A percentile compares a stretch with the other conserved stretches of the same genome.
These are phyloP conservation scores for Graptemys geographica DNA, from an alignment of 2,797 vertebrate genomes.

Conservation along the genomic window DNA sequence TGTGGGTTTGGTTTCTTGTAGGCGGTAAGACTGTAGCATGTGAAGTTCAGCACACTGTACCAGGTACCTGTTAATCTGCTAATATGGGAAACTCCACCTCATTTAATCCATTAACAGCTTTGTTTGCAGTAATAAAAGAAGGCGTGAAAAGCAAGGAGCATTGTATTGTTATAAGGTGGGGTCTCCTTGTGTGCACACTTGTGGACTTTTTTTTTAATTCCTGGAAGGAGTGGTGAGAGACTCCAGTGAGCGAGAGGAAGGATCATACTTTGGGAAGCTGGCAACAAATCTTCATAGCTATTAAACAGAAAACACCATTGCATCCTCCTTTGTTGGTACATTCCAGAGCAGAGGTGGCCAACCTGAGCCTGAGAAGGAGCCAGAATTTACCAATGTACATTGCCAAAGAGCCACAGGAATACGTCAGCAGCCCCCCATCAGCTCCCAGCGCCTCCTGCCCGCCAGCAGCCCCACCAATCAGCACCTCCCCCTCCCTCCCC, in stretches of 20 bases:
- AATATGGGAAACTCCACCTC: accelerated
- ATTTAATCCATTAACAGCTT: background rate
- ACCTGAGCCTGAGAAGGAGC: too few relatives aligned
- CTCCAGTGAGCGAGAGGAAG: background rate
- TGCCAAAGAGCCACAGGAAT: too few relatives aligned
- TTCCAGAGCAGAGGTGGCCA: background rate
- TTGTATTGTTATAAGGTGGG: background rate
- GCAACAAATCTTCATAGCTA: accelerated
- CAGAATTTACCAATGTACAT: too few relatives aligned
- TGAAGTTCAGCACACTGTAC: background rate
- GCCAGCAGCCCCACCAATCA: too few relatives aligned
- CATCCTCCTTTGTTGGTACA: accelerated
- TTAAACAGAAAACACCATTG: accelerated
- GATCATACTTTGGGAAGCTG: accelerated
- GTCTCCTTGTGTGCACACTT: background rate
- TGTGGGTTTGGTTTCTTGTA: background rate
- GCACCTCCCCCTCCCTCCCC: too few relatives aligned
- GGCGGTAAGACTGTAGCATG: background rate
- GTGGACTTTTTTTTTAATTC: background rate
- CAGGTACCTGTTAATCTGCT: background rate
- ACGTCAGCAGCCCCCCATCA: too few relatives aligned
- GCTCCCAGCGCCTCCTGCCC: too few relatives aligned
- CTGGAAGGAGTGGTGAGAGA: background rate
- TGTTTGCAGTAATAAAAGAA: background rate
- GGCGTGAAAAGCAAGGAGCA: background rate